A percentile compares a stretch with the other conserved stretches of the same genome.
Evolutionary conservation across 2,888 invertebrate genomes (phyloP).

Genomic region (Tholera decimalis): DNA sequence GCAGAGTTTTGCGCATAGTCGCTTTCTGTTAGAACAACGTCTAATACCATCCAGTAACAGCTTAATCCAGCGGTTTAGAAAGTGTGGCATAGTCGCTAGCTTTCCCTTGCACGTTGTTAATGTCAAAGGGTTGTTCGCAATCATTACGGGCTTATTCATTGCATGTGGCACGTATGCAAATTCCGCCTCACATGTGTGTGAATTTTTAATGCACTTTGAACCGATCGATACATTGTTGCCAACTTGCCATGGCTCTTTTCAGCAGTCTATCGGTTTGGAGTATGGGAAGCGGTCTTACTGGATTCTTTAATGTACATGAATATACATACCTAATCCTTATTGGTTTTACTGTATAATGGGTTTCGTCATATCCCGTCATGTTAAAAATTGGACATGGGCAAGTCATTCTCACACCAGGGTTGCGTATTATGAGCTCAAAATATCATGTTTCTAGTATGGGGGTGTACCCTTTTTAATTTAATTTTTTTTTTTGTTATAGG

Average conservation of each 20-base stretch:
- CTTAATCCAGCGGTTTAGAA: constrained; percentile 1
- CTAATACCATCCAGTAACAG: not conserved
- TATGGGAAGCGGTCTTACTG: not conserved
- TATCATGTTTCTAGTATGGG: too few relatives aligned
- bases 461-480: too few relatives aligned
- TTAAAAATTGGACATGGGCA: too few relatives aligned
- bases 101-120: constrained; percentile 17
- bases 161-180: constrained; percentile 6
- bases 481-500: too few relatives aligned
- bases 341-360: too few relatives aligned
- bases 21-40: too few relatives aligned
- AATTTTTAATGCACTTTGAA: constrained; percentile 23
- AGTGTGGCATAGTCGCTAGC: not conserved
- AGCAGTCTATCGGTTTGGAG: not conserved
- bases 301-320: not conserved
- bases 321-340: not conserved
- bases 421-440: too few relatives aligned
- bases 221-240: constrained; percentile 7
- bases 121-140: constrained; percentile 22
- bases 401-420: too few relatives aligned
- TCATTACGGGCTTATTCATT: constrained; percentile 12
- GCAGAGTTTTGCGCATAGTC: too few relatives aligned
- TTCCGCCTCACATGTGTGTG: constrained; percentile 3
- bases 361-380: too few relatives aligned
- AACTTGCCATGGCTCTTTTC: not conserved